Conservation (phyloP, 2,113 vertebrate species). For the Dipodomys spectabilis region DNA sequence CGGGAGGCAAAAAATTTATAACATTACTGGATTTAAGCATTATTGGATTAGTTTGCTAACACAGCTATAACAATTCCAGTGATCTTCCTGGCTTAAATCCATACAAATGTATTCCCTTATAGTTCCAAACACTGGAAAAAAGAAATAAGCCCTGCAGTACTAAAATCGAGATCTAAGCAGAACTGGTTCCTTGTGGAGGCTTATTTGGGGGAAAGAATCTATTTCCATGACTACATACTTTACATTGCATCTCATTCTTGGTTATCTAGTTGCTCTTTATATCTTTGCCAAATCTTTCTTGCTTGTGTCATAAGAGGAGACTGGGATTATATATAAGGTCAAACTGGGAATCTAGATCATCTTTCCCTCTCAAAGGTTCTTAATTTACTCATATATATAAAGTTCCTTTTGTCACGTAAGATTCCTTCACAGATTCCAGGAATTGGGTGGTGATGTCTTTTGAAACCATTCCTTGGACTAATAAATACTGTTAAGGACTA, state of each 20-base stretch:
- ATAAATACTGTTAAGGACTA: neutral
- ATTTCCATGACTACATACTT: neutral
- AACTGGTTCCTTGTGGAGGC: neutral
- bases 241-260: neutral
- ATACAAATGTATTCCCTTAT: neutral
- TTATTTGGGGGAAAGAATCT: neutral
- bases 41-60: neutral
- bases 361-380: neutral
- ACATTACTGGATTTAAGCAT: neutral
- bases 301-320: neutral
- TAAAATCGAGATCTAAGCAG: constrained; percentile 8
- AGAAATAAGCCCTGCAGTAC: neutral
- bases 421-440: neutral
- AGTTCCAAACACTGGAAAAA: constrained; percentile 1
- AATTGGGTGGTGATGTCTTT: neutral
- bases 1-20: constrained; percentile 28
- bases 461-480: neutral
- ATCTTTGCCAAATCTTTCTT: neutral
- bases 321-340: neutral
- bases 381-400: neutral
- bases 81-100: neutral
- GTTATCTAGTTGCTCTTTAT: neutral
- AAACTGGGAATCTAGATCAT: neutral
- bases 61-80: neutral
- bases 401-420: neutral